Evolutionary conservation across 2,888 invertebrate genomes (phyloP), one percentile per base, ranked within the genome.

Genomic region (Cynaeus angustus): DNA sequence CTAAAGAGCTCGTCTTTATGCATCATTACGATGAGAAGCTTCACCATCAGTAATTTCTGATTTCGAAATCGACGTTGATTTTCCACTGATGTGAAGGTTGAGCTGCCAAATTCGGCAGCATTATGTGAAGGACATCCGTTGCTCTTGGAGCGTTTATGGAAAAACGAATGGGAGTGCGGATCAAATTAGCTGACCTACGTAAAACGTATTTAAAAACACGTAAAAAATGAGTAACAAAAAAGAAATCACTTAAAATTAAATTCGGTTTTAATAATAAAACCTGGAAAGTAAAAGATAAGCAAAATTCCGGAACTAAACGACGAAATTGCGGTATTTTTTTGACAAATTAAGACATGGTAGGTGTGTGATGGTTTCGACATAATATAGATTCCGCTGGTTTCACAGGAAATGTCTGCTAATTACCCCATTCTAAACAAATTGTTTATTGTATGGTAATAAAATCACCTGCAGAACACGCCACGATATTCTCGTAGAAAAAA

Each of bases 1-100:
- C 28, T 43, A 46, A 46, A 28, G 33, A 14, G 45, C 21, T 12
- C 21, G 43, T 59, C 46, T 45, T 16, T n/a, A 28, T 46, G 46
- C 59, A 46, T 46, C 59, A 28, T 58, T 28, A 58, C 21, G 14
- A 16, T 8, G 33, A 8, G n/a, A n/a, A n/a, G 46, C 38, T n/a
- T 55, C 38, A 21, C n/a, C 33, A 33, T 33, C 7, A 6, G 33
- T 33, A 10, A 13, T 59, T 33, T 59, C 12, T 59, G 43, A 13
- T 43, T 26, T 33, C n/a, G n/a, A 41, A n/a, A 37, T 37, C n/a
- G 37, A 5, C 37, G 37, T 37, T 37, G 37, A 37, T 37, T 37
- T 37, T 12, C 12, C 13, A 12, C 13, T 33, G 7, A 33, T 41
- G 41, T 41, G 41, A 41, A 41, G 3, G 41, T 41, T 41, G 41